Percentiles rank a stretch among this genome's conserved stretches.
These are phyloP conservation scores for Drosophila siamana DNA, from an alignment of 2,888 invertebrate genomes.

Conservation along the genomic window DNA sequence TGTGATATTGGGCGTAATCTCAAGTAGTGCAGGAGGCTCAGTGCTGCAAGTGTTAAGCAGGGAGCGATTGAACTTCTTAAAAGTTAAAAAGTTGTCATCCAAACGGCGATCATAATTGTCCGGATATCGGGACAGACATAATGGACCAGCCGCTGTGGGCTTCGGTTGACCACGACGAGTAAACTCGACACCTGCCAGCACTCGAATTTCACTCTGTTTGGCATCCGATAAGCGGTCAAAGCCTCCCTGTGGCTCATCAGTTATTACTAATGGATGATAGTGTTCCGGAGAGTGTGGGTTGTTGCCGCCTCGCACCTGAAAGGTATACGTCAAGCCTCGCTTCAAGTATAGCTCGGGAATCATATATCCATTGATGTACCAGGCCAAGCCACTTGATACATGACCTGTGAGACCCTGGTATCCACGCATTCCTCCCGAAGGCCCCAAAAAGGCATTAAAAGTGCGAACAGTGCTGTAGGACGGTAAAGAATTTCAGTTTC, in stretches of 20 bases:
- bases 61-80: conserved; percentile 93
- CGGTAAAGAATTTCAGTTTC: not conserved
- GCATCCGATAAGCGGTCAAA: conserved; percentile 90
- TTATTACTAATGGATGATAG: conserved; percentile 96
- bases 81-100: conserved; percentile 91
- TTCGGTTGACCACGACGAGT: conserved; percentile 93
- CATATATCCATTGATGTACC: conserved; percentile 96
- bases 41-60: conserved; percentile 90
- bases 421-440: conserved; percentile 92
- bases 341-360: conserved; percentile 95
- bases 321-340: conserved; percentile 93
- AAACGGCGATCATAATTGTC: conserved; percentile 90
- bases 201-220: conserved; percentile 90
- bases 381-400: conserved; percentile 91
- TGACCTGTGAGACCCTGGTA: conserved; percentile 91
- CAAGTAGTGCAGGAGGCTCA: conserved; percentile 90
- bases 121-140: conserved; percentile 90
- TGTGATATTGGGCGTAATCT: conserved; percentile 93
- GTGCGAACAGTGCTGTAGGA: conserved; percentile 88
- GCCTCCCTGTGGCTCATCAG: conserved; percentile 93
- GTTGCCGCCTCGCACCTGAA: conserved; percentile 93
- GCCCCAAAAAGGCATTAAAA: conserved; percentile 93
- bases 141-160: conserved; percentile 93
- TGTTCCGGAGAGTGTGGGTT: conserved; percentile 93
- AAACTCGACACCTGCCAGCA: conserved; percentile 92